Evolutionary conservation across 2,888 invertebrate genomes (phyloP), one percentile per base, ranked within the genome.

Genomic region (Zootermopsis nevadensis): DNA sequence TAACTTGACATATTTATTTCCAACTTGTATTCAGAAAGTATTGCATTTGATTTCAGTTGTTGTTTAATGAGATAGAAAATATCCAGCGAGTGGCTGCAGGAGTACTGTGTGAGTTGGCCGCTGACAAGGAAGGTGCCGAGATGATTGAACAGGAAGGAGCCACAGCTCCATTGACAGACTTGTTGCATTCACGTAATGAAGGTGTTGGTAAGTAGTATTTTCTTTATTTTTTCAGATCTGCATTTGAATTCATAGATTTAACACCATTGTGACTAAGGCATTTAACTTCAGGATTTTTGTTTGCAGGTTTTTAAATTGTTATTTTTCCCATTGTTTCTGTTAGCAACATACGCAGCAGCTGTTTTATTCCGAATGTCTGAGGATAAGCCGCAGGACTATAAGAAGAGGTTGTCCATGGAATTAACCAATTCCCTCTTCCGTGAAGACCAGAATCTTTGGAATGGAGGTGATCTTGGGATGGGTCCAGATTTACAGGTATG

Each of bases 281-380:
- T n/a, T n/a, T n/a, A n/a, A n/a, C n/a, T n/a, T n/a, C n/a, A n/a
- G n/a, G n/a, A n/a, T n/a, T n/a, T n/a, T n/a, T n/a, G n/a, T n/a
- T n/a, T n/a, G n/a, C 48, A 48, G 42, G 1, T 15, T 19, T 1
- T 19, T 15, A 3, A 15, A 53, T 12, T 55, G 24, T 31, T 80
- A 48, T 80, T 77, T 22, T 31, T 38, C 72, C 67, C 6, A 60
- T 60, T 15, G n/a, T 27, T 83, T n/a, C n/a, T n/a, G 74, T 31
- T 84, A 91, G 99, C 99, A 22, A 99, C 99, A 0, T 99, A 99
- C 89, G 99, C 99, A 53, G 99, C 99, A 2, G 99, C 98, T 2
- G 98, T 99, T 38, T 92, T 99, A 84, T 99, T 98, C 93, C 95
- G 98, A 87, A 98, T 99, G 98, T 98, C 98, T 84, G 98, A 98